These are phyloP conservation scores for Triops cancriformis DNA, from an alignment of 1,140 invertebrate species.

Conservation along the genomic window DNA sequence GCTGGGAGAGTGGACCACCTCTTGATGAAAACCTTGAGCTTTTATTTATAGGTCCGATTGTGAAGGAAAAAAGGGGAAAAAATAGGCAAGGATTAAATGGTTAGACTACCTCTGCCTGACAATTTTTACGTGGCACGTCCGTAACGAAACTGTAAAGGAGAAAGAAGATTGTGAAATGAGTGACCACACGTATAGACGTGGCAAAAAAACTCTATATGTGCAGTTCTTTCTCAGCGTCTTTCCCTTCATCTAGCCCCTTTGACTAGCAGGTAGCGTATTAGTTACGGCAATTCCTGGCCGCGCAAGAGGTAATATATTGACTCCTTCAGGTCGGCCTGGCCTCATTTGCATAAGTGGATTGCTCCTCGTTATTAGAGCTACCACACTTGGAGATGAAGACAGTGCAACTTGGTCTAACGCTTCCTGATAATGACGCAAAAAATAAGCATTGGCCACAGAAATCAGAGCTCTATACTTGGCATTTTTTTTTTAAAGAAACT, in stretches of 20 bases:
- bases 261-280: neutral
- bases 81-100: neutral
- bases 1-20: conserved; percentile 1
- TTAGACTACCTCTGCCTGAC: neutral
- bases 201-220: neutral
- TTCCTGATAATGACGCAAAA: too few relatives aligned
- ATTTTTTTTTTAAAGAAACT: too few relatives aligned
- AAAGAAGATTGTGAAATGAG: neutral
- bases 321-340: neutral
- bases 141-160: neutral
- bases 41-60: conserved; percentile 7
- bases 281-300: neutral
- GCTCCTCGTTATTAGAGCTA: conserved; percentile 1
- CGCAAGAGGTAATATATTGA: neutral
- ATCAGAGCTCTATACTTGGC: too few relatives aligned
- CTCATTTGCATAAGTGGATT: conserved; percentile 14
- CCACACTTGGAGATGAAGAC: conserved; percentile 3
- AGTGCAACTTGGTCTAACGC: neutral
- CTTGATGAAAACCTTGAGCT: conserved; percentile 13
- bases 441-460: too few relatives aligned
- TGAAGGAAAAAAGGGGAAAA: neutral
- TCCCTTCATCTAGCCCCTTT: neutral
- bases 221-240: neutral
- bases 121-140: neutral
- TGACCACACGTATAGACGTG: neutral